phyloP scores from a whole-genome alignment of 2,113 vertebrate genomes.

The Semicossyphus pulcher region DNA sequence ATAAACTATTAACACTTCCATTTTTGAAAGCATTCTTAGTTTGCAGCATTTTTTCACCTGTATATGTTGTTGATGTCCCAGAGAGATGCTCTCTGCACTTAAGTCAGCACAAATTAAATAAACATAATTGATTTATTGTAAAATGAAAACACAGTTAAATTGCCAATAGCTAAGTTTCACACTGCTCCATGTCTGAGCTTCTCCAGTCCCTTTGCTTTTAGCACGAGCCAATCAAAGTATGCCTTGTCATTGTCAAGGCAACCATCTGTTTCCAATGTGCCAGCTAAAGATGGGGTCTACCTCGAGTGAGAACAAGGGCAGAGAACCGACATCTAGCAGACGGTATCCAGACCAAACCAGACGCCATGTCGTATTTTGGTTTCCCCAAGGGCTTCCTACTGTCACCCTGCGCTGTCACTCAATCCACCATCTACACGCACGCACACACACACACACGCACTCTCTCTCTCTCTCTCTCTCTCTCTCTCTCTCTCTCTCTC shows the following conservation, averaged over 20 bases:
- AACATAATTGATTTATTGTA: slow-evolving; percentile 15
- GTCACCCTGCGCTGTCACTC: slow-evolving; percentile 73
- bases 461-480: too few species aligned
- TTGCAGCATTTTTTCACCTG: too few species aligned
- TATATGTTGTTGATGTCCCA: too few species aligned
- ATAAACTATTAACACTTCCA: too few species aligned
- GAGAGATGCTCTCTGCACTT: too few species aligned
- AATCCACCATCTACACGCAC: slow-evolving; percentile 33
- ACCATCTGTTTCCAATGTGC: slow-evolving; percentile 73
- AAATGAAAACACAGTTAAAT: slow-evolving; percentile 2
- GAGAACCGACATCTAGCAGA: slow-evolving; percentile 67
- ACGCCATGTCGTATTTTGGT: slow-evolving; percentile 66
- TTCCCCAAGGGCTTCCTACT: slow-evolving; percentile 51
- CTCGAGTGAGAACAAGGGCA: slow-evolving; percentile 61
- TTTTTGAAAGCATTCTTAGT: too few species aligned
- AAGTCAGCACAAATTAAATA: too few species aligned
- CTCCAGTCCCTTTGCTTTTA: slow-evolving; percentile 25
- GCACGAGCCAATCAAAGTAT: slow-evolving; percentile 38
- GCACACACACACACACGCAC: slow-evolving; percentile 25
- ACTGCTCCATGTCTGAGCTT: slow-evolving; percentile 14
- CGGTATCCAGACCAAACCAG: slow-evolving; percentile 70
- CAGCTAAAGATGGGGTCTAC: slow-evolving; percentile 63
- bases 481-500: too few species aligned
- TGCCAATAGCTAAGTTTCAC: slow-evolving; percentile 27
- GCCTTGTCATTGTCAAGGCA: slow-evolving; percentile 69